These are phyloP conservation scores for Macaca mulatta DNA, from an alignment of 2,113 vertebrate genomes.

Conservation along the genomic window DNA sequence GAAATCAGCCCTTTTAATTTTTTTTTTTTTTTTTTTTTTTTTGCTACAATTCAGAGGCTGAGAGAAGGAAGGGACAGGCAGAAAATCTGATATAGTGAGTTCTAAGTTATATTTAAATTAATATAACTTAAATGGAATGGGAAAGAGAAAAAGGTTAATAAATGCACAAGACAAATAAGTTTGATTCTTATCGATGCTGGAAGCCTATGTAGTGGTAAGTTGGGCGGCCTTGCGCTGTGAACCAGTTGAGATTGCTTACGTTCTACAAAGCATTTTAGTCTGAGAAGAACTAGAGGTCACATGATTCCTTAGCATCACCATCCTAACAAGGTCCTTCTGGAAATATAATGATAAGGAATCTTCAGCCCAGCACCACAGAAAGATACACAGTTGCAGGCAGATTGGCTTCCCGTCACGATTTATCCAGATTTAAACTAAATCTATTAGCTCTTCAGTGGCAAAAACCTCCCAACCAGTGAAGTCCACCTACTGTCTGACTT, in stretches of 20 bases:
- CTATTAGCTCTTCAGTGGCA: not conserved
- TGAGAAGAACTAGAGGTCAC: not conserved
- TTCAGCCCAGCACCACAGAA: not conserved
- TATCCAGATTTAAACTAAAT: not conserved
- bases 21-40: not conserved
- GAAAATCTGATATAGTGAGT: not conserved
- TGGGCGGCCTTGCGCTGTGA: not conserved
- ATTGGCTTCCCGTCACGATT: not conserved
- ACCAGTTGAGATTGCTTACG: too few species aligned
- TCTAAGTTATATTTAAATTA: not conserved
- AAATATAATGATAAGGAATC: not conserved
- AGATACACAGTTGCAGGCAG: not conserved
- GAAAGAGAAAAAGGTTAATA: not conserved
- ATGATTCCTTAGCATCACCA: not conserved
- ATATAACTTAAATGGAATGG: not conserved
- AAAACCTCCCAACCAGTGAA: not conserved
- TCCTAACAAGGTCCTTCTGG: not conserved
- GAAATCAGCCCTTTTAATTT: not conserved
- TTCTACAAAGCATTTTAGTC: not conserved
- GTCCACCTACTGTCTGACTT: not conserved
- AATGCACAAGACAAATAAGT: not conserved
- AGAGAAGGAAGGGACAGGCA: not conserved
- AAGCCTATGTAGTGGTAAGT: rapidly evolving
- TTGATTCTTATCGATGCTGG: not conserved
- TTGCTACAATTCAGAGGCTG: not conserved